Percentiles rank a stretch among this genome's conserved stretches.
These are phyloP conservation scores for Jacana jacana DNA, from an alignment of 2,113 vertebrate species.

Conservation along the genomic window DNA sequence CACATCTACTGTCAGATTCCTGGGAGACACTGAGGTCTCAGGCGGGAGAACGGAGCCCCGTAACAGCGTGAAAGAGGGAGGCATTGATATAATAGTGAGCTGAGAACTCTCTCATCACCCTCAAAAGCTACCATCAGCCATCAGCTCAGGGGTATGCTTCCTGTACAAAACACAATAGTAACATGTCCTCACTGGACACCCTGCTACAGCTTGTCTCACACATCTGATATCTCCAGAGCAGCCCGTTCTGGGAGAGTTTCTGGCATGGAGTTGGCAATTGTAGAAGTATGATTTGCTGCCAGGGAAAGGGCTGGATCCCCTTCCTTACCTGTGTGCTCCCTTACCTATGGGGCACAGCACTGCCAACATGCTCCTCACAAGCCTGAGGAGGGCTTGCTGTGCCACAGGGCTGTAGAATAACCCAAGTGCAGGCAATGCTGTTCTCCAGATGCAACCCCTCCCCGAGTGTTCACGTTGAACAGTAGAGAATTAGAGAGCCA, in stretches of 20 bases:
- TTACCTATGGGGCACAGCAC: background rate
- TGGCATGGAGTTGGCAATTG: background rate
- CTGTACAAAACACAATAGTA: background rate
- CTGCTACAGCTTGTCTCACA: background rate
- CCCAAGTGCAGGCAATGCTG: background rate
- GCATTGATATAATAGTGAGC: background rate
- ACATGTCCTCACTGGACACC: background rate
- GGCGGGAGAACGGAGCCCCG: background rate
- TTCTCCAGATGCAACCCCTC: background rate
- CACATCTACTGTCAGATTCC: background rate
- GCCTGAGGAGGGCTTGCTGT: background rate
- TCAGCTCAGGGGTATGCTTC: background rate
- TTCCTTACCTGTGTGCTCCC: background rate
- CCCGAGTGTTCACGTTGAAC: background rate
- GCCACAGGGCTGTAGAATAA: background rate
- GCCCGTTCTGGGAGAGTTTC: background rate
- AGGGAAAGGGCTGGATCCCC: background rate
- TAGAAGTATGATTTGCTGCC: background rate
- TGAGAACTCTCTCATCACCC: background rate
- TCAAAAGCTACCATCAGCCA: background rate
- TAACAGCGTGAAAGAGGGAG: background rate
- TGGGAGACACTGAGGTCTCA: background rate
- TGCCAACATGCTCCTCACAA: background rate
- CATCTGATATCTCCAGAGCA: background rate
- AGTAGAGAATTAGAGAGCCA: background rate